phyloP scores from a whole-genome alignment of 2,113 vertebrate species.

The Dolichallabes microphthalmus region DNA sequence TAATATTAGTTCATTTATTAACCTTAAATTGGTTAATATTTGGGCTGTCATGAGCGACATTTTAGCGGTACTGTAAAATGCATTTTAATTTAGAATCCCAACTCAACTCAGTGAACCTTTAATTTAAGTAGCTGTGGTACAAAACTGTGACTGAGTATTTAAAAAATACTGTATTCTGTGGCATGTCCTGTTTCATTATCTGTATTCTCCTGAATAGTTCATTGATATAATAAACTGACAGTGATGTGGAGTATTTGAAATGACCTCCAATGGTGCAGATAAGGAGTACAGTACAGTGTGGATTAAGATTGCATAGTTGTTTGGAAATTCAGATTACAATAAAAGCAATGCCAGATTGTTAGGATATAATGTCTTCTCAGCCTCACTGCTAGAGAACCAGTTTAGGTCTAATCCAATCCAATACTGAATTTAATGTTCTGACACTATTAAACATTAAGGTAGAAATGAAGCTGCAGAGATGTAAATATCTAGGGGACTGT shows the following conservation, averaged over 20 bases:
- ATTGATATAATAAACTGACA: not conserved
- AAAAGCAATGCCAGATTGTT: slow-evolving; percentile 23
- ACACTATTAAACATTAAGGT: not conserved
- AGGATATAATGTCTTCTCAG: not conserved
- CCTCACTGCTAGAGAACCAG: not conserved
- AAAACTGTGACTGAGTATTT: not conserved
- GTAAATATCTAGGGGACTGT: not conserved
- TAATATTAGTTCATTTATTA: not conserved
- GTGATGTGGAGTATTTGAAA: not conserved
- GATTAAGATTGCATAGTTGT: not conserved
- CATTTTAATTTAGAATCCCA: not conserved
- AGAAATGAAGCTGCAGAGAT: not conserved
- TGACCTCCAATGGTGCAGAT: too few species aligned
- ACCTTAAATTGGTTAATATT: not conserved
- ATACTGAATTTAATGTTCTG: not conserved
- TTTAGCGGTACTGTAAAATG: not conserved
- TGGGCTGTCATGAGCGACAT: not conserved
- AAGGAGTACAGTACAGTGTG: not conserved
- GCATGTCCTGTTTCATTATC: not conserved
- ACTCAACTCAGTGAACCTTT: not conserved
- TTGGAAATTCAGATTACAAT: slow-evolving; percentile 15
- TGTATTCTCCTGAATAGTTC: not conserved
- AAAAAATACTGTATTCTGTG: not conserved
- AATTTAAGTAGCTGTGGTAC: not conserved
- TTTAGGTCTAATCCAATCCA: not conserved